Conservation (phyloP, 2,797 vertebrate species). For the Pseudochirops corinnae region DNA sequence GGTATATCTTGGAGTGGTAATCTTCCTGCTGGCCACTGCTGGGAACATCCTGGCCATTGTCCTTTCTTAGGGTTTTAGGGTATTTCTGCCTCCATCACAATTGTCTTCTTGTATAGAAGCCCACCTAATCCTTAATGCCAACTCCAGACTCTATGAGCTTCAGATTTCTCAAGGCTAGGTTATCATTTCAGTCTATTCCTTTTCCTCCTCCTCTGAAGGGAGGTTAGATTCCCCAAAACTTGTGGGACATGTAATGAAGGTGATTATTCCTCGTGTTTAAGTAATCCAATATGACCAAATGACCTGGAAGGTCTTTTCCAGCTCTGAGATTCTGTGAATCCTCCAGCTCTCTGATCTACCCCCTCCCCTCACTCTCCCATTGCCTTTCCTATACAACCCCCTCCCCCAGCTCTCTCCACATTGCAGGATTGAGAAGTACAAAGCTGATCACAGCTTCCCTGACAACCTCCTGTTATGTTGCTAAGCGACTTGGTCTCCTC, state of each 20-base stretch:
- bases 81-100: neutral
- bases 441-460: constrained; percentile 43
- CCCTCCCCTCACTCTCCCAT: neutral
- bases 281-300: neutral
- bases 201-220: neutral
- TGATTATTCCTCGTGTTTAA: neutral
- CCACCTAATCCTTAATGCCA: neutral
- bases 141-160: neutral
- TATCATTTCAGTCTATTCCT: neutral
- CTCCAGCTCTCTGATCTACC: neutral
- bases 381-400: neutral
- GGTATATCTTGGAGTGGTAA: neutral
- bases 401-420: neutral
- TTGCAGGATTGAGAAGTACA: constrained; percentile 20
- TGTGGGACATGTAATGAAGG: neutral
- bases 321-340: neutral
- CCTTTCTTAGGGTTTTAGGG: neutral
- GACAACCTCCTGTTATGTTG: constrained; percentile 63
- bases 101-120: neutral
- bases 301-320: neutral
- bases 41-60: neutral
- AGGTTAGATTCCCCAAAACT: neutral
- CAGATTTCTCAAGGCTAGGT: neutral
- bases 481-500: constrained; percentile 73
- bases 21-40: neutral